Evolutionary conservation across 2,797 vertebrate genomes (phyloP), one percentile per base, ranked within the genome.

Genomic region (Serranus cabrilla): DNA sequence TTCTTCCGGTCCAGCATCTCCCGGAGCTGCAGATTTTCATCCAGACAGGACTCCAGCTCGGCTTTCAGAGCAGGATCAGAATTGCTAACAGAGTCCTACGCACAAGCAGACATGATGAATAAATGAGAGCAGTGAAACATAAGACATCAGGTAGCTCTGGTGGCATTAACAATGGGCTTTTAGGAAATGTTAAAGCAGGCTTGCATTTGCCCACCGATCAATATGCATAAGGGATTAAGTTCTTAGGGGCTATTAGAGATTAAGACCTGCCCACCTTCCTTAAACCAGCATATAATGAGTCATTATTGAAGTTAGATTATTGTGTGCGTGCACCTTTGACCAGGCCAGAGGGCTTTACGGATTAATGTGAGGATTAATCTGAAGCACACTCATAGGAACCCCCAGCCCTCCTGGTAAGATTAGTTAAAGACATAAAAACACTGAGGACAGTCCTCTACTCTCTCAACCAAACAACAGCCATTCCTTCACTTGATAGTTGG

Each of bases 11-110:
- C 95, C 89, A 98, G 93, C 52, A 93, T 91, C 49, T 94, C 95
- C 81, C 86, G 94, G 74, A 99, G 95, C 1, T 89, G 94, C 62
- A 92, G 82, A 42, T 95, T 97, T 84, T 98, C 96, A 66, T 97
- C 96, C 52, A 95, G 83, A 18, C 90, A 94, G 70, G 95, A 95
- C 81, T 95, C 95, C 81, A 98, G 94, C 85, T 94, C 94, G 11
- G 85, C 91, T 82, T 96, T 96, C 88, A 96, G 88, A 7, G 60
- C 80, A 16, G 85, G 91, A 52, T 95, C 84, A 12, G 93, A 70
- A 20, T 81, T 90, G 83, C 74, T 90, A 42, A 66, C 65, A 1
- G 82, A 88, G 72, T 77, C 79, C 95, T 95, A 56, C 67, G 68
- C 77, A 87, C 31, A 50, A 66, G 78, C 76, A 86, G 79, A 65